Conservation (phyloP, 2,113 vertebrate genomes). For the Oenanthe oenanthe region DNA sequence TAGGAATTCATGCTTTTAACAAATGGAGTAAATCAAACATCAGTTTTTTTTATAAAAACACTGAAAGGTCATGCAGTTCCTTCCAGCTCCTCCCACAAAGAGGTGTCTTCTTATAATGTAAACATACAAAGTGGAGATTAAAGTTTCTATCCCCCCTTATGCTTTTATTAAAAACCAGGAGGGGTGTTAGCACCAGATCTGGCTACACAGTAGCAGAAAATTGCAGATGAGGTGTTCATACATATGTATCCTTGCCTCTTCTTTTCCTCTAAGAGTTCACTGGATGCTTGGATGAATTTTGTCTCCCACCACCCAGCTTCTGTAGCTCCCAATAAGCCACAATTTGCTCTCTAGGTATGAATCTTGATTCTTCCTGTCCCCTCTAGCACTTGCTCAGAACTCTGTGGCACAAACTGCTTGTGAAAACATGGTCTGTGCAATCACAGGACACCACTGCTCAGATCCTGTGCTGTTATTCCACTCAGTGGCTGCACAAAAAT, state of each 20-base stretch:
- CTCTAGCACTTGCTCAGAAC: neutral
- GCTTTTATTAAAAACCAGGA: neutral
- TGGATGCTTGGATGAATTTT: neutral
- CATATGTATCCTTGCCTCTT: fast-evolving
- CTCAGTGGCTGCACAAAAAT: neutral
- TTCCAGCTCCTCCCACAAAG: neutral
- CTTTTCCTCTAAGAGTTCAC: neutral
- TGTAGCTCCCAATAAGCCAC: neutral
- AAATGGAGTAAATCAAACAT: neutral
- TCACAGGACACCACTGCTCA: neutral
- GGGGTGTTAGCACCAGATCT: neutral
- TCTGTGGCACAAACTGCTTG: neutral
- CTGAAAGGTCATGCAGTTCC: neutral
- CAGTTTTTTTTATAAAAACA: neutral
- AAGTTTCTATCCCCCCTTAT: neutral
- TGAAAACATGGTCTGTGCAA: neutral
- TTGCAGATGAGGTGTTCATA: neutral
- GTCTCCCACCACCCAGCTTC: neutral
- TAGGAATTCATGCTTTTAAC: neutral
- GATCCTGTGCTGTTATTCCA: neutral
- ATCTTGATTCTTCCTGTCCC: neutral
- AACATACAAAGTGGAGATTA: neutral
- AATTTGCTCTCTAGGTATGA: neutral
- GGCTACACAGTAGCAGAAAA: neutral
- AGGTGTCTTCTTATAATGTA: neutral